phyloP scores from a whole-genome alignment of 2,113 vertebrate species.

The Lycaon pictus region DNA sequence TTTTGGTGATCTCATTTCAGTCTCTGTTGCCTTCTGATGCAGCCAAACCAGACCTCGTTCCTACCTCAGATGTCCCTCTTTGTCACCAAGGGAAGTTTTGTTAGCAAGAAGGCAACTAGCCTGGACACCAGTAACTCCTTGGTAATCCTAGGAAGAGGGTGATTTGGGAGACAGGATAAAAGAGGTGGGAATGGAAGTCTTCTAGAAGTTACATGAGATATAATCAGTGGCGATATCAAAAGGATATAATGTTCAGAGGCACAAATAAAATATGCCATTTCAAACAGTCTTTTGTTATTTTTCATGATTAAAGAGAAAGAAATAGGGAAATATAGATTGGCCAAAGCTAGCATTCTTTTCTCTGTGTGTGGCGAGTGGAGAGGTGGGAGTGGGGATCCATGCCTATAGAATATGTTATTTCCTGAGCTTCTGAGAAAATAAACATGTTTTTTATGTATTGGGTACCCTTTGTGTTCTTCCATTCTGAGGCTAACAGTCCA shows the following conservation, averaged over 20 bases:
- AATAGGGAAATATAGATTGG: not conserved
- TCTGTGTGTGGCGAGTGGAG: not conserved
- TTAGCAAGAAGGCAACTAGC: not conserved
- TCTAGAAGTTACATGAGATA: not conserved
- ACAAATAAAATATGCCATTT: slow-evolving; percentile 27
- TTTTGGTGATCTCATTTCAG: not conserved
- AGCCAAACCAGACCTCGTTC: not conserved
- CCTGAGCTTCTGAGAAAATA: not conserved
- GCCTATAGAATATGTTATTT: not conserved
- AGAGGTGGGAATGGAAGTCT: not conserved
- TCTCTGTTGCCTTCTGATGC: not conserved
- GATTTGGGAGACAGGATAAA: not conserved
- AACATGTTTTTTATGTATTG: not conserved
- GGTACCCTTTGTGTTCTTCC: not conserved
- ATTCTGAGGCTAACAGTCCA: not conserved
- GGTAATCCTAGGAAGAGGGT: not conserved
- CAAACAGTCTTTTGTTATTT: not conserved
- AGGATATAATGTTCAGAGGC: not conserved
- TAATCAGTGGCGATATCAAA: not conserved
- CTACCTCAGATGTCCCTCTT: not conserved
- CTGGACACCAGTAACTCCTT: not conserved
- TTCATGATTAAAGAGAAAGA: not conserved
- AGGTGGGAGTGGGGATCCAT: not conserved
- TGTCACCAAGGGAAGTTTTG: not conserved
- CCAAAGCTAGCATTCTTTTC: not conserved